Evolutionary conservation across 23 tunicate genomes (phyloP), one percentile per base, ranked within the genome.

Genomic region (Trididemnum nubilum): DNA sequence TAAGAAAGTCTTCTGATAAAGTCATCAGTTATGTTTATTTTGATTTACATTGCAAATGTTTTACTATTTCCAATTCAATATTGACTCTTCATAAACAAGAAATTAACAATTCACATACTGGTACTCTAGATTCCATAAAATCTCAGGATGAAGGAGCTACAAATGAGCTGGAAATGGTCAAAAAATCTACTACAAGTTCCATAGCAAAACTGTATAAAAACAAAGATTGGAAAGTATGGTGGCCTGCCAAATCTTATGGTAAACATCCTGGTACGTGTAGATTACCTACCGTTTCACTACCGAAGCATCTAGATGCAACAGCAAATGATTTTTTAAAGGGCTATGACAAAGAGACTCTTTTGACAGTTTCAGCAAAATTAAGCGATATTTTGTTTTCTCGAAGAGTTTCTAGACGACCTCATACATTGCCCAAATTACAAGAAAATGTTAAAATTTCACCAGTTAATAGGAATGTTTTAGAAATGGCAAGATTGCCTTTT

Each of bases 241-340:
- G 95, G 95, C 35, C 72, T 18, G 81, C 83, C 22, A 36, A 51
- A 22, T 24, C 34, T 12, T 52, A 34, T 77, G 71, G 78, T 15
- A 31, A 65, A 4, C 92, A 89, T 64, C 96, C 97, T n/a, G 97
- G 97, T 33, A 83, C 40, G 35, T 82, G 74, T 63, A 82, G 73
- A 9, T 61, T 92, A 64, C 81, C 85, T 22, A 26, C 85, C 2
- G 83, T 92, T 59, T 9, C 36, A 24, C 35, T 92, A 18, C 97
- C 97, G 15, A 77, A 82, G 2, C 72, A 71, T 2, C 72, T 86
- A 34, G 35, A 9, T 50, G 33, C 69, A 3, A 33, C 92, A 24
- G 85, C 85, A 19, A 25, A 58, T 0, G 34, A 70, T 0, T 83
- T 38, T 72, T 39, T 86, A 32, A 38, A 78, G 71, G 82, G 80